Percentiles rank a stretch among this genome's conserved stretches.
Conservation (phyloP, 2,888 invertebrate species). For the Lamproptera curius region DNA sequence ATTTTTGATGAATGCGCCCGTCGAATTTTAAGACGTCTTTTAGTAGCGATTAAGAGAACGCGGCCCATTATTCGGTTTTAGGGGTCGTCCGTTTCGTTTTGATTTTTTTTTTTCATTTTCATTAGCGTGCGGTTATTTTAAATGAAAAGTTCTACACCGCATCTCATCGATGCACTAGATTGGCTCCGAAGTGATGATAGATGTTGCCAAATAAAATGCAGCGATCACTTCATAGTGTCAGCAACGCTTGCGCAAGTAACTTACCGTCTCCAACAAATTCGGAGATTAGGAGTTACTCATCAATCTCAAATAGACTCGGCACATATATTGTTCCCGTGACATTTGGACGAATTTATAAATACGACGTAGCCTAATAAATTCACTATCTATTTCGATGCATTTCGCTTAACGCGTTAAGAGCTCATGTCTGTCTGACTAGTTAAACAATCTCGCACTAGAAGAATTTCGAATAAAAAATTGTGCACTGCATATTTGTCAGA, state of each 20-base stretch:
- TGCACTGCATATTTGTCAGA: too few species aligned
- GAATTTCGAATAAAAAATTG: too few species aligned
- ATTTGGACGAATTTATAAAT: conserved; percentile 73
- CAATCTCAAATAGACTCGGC: conserved; percentile 70
- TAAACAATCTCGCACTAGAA: too few species aligned
- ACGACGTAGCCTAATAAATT: conserved; percentile 54
- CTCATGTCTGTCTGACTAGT: neutral
- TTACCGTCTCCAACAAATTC: conserved; percentile 55
- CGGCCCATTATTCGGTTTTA: conserved; percentile 51
- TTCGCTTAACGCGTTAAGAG: neutral
- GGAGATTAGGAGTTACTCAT: conserved; percentile 69
- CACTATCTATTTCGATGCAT: conserved; percentile 22
- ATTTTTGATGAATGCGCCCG: conserved; percentile 68
- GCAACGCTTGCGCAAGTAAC: conserved; percentile 52
- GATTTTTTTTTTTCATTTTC: conserved; percentile 58
- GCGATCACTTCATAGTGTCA: conserved; percentile 54
- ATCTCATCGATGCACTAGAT: too few species aligned
- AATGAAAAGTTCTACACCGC: neutral
- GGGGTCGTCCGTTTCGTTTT: conserved; percentile 36
- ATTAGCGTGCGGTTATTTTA: conserved; percentile 42
- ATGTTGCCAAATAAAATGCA: conserved; percentile 72
- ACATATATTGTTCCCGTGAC: conserved; percentile 73
- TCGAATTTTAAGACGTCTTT: conserved; percentile 53
- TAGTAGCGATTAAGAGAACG: conserved; percentile 54
- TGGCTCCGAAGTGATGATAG: conserved; percentile 35